Evolutionary conservation across 2,888 invertebrate genomes (phyloP), one percentile per base, ranked within the genome.

Genomic region (Didymodactylos carnosus): DNA sequence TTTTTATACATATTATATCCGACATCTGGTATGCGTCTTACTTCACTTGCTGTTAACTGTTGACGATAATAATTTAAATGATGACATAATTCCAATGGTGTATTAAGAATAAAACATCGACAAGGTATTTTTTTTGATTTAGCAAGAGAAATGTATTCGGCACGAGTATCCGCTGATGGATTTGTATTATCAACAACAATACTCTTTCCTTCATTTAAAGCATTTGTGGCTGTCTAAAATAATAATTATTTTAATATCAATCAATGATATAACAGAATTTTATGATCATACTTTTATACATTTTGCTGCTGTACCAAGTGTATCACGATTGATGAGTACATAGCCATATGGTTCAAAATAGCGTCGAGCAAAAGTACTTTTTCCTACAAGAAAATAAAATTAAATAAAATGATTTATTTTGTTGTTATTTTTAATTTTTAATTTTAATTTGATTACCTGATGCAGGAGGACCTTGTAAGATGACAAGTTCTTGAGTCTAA

Each of bases 101-200:
- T 81, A 71, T 79, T 78, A 77, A 82, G 77, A 69, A 78, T 73
- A 75, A 81, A 78, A 76, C 81, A 81, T 39, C 81, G 76, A 70
- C 85, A 49, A 5, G 23, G 35, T 6, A 69, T 41, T 51, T 73
- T 71, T 23, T 39, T 29, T 53, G 78, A 77, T 75, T 80, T 79
- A 14, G 81, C 81, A 25, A 80, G 72, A 3, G 78, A 73, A 10
- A 81, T 76, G 75, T 80, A 82, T 16, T 78, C 77, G 69, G 76
- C 77, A 51, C 82, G 77, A 23, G 78, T 78, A 49, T 76, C 73
- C 25, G 69, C 75, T 11, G 78, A 77, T 7, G 82, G 80, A 73
- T 81, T 82, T 5, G 83, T 83, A 76, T 83, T 83, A 76, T 83
- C 83, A 23, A 80, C 78, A 1, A 81, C 80, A 19, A 83, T 81